A percentile compares a stretch with the other conserved stretches of the same genome.
Evolutionary conservation across 2,888 invertebrate genomes (phyloP).

Genomic region (Ecliptopera silaceata): DNA sequence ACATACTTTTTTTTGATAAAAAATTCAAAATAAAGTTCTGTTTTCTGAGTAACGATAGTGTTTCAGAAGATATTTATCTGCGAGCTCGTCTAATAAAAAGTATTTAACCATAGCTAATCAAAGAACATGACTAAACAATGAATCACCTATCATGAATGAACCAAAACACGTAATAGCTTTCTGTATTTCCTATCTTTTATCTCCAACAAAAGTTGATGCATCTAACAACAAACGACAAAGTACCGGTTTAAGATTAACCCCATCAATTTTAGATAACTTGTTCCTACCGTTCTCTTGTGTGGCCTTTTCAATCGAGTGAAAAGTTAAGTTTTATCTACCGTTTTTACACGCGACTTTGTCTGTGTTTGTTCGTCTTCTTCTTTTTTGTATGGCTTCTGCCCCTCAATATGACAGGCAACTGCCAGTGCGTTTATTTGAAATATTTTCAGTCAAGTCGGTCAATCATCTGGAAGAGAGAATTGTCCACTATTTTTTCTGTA

Average conservation of each 20-base stretch:
- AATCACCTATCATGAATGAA: conserved; percentile 21
- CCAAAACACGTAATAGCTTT: conserved; percentile 49
- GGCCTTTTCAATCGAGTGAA: conserved; percentile 54
- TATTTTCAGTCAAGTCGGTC: no score
- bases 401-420: no score
- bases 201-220: conserved; percentile 54
- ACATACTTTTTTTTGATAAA: no score
- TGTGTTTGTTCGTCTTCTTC: not conserved
- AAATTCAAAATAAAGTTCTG: no score
- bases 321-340: conserved; percentile 37
- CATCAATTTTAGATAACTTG: conserved; percentile 71
- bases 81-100: not conserved
- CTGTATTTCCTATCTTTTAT: conserved; percentile 51
- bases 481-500: no score
- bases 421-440: no score
- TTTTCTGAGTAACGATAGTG: not conserved
- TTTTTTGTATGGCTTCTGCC: no score
- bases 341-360: conserved; percentile 5
- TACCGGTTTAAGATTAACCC: conserved; percentile 70
- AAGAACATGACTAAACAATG: conserved; percentile 8
- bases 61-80: not conserved
- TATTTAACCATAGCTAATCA: not conserved
- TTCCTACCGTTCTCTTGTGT: conserved; percentile 67
- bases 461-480: no score
- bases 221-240: conserved; percentile 66